Conservation (phyloP, 2,888 invertebrate species). For the Amphipyra berbera region DNA sequence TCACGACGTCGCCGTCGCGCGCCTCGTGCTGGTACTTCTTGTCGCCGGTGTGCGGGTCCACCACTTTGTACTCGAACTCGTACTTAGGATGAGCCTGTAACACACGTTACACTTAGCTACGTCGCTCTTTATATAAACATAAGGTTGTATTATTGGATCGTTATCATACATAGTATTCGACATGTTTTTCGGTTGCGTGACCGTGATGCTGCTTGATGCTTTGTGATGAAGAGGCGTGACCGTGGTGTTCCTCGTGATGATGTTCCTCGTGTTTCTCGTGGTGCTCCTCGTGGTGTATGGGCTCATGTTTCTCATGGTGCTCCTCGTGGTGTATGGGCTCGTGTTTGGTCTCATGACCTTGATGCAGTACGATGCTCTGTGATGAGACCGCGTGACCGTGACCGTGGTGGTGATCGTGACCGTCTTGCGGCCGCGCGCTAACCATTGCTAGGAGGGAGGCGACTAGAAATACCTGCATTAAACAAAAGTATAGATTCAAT, state of each 20-base stretch:
- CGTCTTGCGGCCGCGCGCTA: constrained; percentile 42
- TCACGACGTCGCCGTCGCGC: constrained; percentile 89
- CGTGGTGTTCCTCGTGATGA: constrained; percentile 37
- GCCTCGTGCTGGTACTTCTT: constrained; percentile 87
- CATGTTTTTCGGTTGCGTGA: constrained; percentile 43
- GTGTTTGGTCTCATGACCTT: constrained; percentile 42
- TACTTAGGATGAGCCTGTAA: constrained; percentile 82
- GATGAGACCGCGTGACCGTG: constrained; percentile 68
- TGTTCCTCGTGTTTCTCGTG: constrained; percentile 2
- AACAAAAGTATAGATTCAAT: not conserved
- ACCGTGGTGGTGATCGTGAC: constrained; percentile 56
- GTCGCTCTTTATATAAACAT: too few species aligned
- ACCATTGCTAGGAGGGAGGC: constrained; percentile 28
- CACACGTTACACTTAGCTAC: constrained; percentile 5
- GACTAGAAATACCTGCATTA: constrained; percentile 20
- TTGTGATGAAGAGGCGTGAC: constrained; percentile 70
- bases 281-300: not conserved
- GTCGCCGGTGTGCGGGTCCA: constrained; percentile 88
- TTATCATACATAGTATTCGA: constrained; percentile 49
- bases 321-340: constrained; percentile 1
- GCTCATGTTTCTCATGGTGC: constrained; percentile 28
- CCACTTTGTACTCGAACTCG: constrained; percentile 86
- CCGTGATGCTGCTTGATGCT: constrained; percentile 67
- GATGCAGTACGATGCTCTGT: constrained; percentile 67
- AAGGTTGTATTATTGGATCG: too few species aligned